These are phyloP conservation scores for Collichthys lucidus DNA, from an alignment of 2,113 vertebrate genomes.

Conservation along the genomic window DNA sequence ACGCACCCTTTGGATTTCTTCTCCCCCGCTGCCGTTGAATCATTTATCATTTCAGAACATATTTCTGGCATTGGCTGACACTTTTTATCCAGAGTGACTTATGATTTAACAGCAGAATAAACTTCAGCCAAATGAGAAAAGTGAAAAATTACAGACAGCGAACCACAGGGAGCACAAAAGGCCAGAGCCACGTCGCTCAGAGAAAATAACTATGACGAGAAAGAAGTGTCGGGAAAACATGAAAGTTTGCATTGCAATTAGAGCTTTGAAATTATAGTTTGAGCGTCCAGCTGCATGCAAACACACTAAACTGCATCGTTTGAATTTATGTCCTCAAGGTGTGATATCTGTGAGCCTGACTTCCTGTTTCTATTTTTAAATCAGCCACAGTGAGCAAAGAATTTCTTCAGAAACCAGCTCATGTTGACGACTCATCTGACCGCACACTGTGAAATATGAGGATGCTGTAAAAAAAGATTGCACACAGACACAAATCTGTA, in stretches of 20 bases:
- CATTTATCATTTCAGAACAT: slow-evolving; percentile 2
- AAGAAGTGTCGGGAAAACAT: neutral
- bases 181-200: neutral
- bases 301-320: neutral
- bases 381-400: neutral
- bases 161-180: neutral
- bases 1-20: neutral
- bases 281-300: neutral
- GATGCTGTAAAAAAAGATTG: neutral
- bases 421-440: slow-evolving; percentile 12
- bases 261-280: neutral
- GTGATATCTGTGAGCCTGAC: neutral
- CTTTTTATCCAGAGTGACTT: neutral
- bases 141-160: slow-evolving; percentile 6
- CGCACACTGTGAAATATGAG: slow-evolving; percentile 47
- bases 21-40: neutral
- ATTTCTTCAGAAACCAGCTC: neutral
- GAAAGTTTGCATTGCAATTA: neutral
- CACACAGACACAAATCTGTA: neutral
- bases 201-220: neutral
- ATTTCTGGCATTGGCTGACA: slow-evolving; percentile 13
- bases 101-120: neutral
- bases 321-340: no score
- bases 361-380: slow-evolving; percentile 21
- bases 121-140: neutral